Base-by-base conservation (phyloP, 2,113 vertebrate species). In the Megaleporinus macrocephalus region DNA sequence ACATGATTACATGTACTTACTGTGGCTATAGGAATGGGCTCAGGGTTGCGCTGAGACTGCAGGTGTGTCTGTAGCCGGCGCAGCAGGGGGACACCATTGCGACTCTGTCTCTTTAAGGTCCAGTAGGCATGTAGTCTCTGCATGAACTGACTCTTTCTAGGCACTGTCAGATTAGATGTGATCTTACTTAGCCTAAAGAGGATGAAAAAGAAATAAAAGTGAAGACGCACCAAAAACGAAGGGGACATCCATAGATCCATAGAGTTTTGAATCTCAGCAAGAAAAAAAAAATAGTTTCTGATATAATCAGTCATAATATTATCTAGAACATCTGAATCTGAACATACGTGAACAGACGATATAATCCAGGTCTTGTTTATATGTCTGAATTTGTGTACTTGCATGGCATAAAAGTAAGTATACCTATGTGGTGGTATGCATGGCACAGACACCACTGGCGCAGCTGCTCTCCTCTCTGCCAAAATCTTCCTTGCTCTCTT, bases 81-180 rank as follows among this genome's bases (percentile, higher is more conserved):
- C 27, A 99, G 94, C 73, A 99, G 93, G 0, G 98, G 98, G 0
- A 99, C 98, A 0, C 98, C 98, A 0, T 99, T 99, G 20, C 98
- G 96, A 62, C 97, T 99, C 91, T 99, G 98, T 79, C 98, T 95
- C 92, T 99, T 99, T 86, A 99, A 90, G 0, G 98, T 99, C 98
- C 98, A 99, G 89, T 99, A 99, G 93, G 97, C 99, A 85, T 99
- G 98, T 33, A 99, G 94, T 69, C 98, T 93, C 87, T 99, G 98
- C 98, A 99, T 99, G 90, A 99, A 99, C 94, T 99, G 98, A 89
- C 98, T 98, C 88, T 99, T 99, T 89, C 98, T 93, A 84, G 95
- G 97, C 83, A 99, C 95, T n/a, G 96, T 97, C 79, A 99, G 88
- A 86, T 97, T 97, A 86, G 96, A 96, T 49, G 98, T 99, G 89